These are phyloP conservation scores for Papilio helenus DNA, from an alignment of 1,140 invertebrate genomes.

Conservation along the genomic window DNA sequence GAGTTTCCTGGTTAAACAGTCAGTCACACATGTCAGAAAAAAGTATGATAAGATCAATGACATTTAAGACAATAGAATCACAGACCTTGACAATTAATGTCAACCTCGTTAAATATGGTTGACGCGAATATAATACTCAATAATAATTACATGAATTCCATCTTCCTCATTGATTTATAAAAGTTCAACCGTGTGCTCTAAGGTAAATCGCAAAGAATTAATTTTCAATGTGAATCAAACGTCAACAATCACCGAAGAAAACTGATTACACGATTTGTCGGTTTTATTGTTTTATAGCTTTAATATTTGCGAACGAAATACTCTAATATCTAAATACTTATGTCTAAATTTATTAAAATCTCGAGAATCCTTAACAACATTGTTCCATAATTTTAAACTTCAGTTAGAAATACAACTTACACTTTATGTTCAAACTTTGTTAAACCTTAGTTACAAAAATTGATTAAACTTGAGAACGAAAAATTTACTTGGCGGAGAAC, in stretches of 20 bases:
- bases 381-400: constrained; percentile 24
- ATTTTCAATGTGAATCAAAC: too few relatives aligned
- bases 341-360: not conserved
- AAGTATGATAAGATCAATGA: not conserved
- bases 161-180: not conserved
- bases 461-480: constrained; percentile 26
- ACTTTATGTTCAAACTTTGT: constrained; percentile 35
- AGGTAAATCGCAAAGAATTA: not conserved
- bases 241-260: not conserved
- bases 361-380: not conserved
- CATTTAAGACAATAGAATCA: not conserved
- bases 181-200: too few relatives aligned
- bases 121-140: not conserved
- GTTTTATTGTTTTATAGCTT: not conserved
- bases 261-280: not conserved
- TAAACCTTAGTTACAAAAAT: constrained; percentile 34
- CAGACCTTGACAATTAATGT: not conserved
- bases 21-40: not conserved
- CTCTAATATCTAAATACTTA: not conserved
- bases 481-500: constrained; percentile 30
- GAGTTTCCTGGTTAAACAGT: not conserved
- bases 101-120: not conserved
- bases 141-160: not conserved
- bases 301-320: not conserved
- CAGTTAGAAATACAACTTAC: constrained; percentile 25